Base-by-base conservation (phyloP, 2,888 invertebrate species). In the Eupithecia centaureata region DNA sequence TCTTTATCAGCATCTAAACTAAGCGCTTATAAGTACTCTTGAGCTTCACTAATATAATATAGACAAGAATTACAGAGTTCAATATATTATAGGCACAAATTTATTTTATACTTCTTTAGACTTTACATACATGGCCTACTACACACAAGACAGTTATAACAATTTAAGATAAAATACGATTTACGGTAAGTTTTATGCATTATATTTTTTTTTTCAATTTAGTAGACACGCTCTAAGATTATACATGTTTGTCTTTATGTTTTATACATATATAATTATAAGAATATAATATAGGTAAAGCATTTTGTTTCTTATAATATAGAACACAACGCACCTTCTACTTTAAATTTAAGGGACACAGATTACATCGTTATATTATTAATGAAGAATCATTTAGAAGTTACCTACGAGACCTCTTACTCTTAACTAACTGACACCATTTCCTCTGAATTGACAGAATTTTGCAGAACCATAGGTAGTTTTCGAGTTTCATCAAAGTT, bases 201-300 rank as follows among this genome's bases (percentile, higher is more conserved):
- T 85, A 86, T 76, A 5, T 74, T 72, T 70, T 76, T 77, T 73
- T 79, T 78, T 81, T 87, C 83, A 83, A 83, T 91, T 90, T 86
- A 88, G 82, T 92, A 92, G 92, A 93, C 92, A 92, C 91, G 88
- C 86, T 91, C 86, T 91, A 90, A 88, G 85, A 85, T 47, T 89
- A 75, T 73, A 92, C 88, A 88, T 84, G 87, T 86, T 90, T 84
- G 85, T 87, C 89, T 85, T 91, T 88, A 70, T 52, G 60, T 70
- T 70, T 70, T 70, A 66, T 92, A 92, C 91, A 92, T 90, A 92
- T 92, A 93, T 79, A 81, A 91, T 90, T 93, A 93, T 92, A 93
- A 93, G 93, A 93, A 93, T 93, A 93, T 90, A 92, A 87, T 91
- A 87, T 91, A 89, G 86, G 92, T 92, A 92, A 93, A 93, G 93